These are phyloP conservation scores for Metaphire vulgaris DNA, from an alignment of 1,140 invertebrate species.

Conservation along the genomic window DNA sequence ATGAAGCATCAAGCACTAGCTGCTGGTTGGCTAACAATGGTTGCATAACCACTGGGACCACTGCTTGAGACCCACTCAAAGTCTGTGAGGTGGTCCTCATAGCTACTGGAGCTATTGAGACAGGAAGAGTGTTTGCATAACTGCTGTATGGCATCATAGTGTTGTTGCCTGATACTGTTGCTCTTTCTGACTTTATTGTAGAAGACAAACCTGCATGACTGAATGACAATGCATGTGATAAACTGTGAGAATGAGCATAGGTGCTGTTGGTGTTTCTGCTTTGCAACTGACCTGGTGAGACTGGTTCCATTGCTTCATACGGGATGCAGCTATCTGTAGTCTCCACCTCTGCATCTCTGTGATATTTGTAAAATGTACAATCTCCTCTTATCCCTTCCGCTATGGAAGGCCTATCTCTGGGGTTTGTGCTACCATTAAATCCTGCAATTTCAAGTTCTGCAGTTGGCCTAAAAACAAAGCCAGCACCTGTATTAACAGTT, in stretches of 20 bases:
- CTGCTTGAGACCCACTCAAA: neutral
- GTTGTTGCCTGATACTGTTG: neutral
- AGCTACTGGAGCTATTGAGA: neutral
- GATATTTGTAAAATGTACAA: neutral
- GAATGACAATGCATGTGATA: neutral
- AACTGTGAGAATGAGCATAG: neutral
- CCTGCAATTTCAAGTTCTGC: slow-evolving; percentile 52
- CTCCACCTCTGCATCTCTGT: neutral
- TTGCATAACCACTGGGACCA: neutral
- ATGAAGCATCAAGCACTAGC: neutral
- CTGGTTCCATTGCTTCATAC: neutral
- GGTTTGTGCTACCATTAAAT: neutral
- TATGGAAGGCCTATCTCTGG: too few relatives aligned
- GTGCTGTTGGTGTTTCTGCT: neutral
- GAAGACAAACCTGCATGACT: neutral
- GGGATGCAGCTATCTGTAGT: neutral
- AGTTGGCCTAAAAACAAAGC: slow-evolving; percentile 87
- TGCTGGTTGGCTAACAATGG: neutral
- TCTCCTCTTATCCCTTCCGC: neutral
- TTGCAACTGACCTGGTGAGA: neutral
- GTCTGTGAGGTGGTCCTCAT: neutral
- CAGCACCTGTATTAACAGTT: slow-evolving; percentile 58
- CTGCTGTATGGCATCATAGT: neutral
- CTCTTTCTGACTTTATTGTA: neutral
- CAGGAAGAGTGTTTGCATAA: neutral